These are phyloP conservation scores for Drosophila borborema DNA, from an alignment of 2,888 invertebrate genomes.

Conservation along the genomic window DNA sequence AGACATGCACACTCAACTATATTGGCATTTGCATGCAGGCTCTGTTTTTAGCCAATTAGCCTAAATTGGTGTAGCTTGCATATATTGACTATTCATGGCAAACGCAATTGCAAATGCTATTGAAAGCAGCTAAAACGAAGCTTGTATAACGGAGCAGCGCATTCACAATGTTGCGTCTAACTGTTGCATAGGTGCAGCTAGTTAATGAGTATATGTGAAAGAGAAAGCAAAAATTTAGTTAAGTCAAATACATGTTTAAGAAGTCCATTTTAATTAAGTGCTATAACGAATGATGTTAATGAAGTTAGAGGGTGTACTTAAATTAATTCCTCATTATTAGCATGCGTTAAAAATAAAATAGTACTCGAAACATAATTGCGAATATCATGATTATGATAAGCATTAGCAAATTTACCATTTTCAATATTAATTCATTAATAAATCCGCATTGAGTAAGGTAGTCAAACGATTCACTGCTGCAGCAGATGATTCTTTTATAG, in stretches of 20 bases:
- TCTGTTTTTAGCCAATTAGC: conserved; percentile 29
- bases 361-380: too few species aligned
- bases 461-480: too few species aligned
- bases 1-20: not conserved
- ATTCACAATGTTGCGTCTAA: not conserved
- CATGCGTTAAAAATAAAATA: too few species aligned
- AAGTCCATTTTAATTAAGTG: not conserved
- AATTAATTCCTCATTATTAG: too few species aligned
- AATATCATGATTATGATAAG: too few species aligned
- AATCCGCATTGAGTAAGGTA: too few species aligned
- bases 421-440: too few species aligned
- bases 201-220: not conserved
- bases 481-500: too few species aligned
- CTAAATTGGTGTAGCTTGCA: conserved; percentile 10
- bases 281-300: not conserved
- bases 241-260: not conserved
- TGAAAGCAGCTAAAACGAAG: not conserved
- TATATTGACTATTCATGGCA: conserved; percentile 8
- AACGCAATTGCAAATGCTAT: conserved; percentile 6
- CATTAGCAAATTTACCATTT: too few species aligned
- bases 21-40: conserved; percentile 9
- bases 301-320: too few species aligned
- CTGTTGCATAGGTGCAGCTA: not conserved
- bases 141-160: not conserved
- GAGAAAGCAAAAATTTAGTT: not conserved